A percentile compares a stretch with the other conserved stretches of the same genome.
phyloP scores from a whole-genome alignment of 2,888 invertebrate genomes.

The Schizotus pectinicornis region DNA sequence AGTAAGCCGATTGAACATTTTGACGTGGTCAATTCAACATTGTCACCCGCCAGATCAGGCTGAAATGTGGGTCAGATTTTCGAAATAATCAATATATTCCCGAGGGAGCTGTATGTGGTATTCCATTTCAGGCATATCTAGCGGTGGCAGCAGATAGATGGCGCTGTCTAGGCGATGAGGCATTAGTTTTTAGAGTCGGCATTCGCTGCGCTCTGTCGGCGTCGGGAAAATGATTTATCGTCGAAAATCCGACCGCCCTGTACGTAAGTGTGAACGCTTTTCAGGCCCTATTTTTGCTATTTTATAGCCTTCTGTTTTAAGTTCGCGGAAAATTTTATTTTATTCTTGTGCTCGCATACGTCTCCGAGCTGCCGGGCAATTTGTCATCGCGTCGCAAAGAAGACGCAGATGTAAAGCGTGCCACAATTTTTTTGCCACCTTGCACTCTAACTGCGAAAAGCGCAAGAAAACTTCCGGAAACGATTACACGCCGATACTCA shows the following conservation, averaged over 20 bases:
- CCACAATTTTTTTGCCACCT: too few species aligned
- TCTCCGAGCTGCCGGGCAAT: too few species aligned
- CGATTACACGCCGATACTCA: too few species aligned
- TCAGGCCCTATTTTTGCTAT: conserved; percentile 33
- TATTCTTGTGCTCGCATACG: neutral
- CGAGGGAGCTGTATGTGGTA: conserved; percentile 13
- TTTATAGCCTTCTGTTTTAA: conserved; percentile 21
- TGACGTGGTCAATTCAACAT: conserved; percentile 27
- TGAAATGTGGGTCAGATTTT: conserved; percentile 20
- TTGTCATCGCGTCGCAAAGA: too few species aligned
- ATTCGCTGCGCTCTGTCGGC: conserved; percentile 31
- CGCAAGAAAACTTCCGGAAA: too few species aligned
- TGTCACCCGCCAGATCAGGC: conserved; percentile 11
- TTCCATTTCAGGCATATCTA: conserved; percentile 24
- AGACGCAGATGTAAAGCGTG: too few species aligned
- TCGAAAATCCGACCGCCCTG: conserved; percentile 20
- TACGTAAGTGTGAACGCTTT: conserved; percentile 30
- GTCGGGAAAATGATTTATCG: conserved; percentile 38
- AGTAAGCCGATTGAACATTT: conserved; percentile 30
- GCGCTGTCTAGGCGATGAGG: conserved; percentile 29
- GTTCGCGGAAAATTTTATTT: conserved; percentile 8
- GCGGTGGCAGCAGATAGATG: conserved; percentile 23
- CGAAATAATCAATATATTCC: conserved; percentile 24
- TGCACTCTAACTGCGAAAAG: too few species aligned
- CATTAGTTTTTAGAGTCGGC: conserved; percentile 34